phyloP scores from a whole-genome alignment of 1,140 invertebrate species.

The Heliconius hewitsoni region DNA sequence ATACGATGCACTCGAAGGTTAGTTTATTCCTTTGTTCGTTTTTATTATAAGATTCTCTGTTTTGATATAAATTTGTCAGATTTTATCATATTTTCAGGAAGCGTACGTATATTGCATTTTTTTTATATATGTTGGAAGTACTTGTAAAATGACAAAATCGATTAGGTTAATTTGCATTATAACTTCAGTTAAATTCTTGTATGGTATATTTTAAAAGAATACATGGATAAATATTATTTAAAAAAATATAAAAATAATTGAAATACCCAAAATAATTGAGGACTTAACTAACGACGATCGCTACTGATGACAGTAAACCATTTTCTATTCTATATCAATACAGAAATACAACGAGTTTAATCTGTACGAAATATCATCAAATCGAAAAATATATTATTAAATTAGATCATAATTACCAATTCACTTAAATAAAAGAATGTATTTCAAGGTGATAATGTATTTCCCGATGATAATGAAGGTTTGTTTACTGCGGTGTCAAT shows the following conservation, averaged over 20 bases:
- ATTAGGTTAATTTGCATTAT: neutral
- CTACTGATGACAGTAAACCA: too few species aligned
- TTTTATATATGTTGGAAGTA: neutral
- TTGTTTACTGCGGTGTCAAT: constrained; percentile 48
- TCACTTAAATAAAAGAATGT: neutral
- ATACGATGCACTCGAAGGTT: constrained; percentile 55
- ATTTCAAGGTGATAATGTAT: neutral
- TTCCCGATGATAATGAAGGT: constrained; percentile 14
- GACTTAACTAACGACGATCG: too few species aligned
- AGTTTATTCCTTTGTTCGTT: constrained; percentile 46
- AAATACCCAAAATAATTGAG: too few species aligned
- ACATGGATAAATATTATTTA: neutral
- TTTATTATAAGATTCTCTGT: constrained; percentile 33
- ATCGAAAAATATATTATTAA: neutral
- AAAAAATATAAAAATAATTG: too few species aligned
- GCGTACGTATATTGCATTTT: neutral
- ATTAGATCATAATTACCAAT: neutral
- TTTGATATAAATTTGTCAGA: constrained; percentile 4
- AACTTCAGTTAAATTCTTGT: neutral
- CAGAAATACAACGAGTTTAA: too few species aligned
- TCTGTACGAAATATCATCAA: too few species aligned
- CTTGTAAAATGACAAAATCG: neutral
- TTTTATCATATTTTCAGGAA: neutral
- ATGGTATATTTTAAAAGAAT: neutral
- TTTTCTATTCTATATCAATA: too few species aligned